Percentiles rank a stretch among this genome's conserved stretches.
These are phyloP conservation scores for Gallinago paraguaiae DNA, from an alignment of 2,113 vertebrate species.

Conservation along the genomic window DNA sequence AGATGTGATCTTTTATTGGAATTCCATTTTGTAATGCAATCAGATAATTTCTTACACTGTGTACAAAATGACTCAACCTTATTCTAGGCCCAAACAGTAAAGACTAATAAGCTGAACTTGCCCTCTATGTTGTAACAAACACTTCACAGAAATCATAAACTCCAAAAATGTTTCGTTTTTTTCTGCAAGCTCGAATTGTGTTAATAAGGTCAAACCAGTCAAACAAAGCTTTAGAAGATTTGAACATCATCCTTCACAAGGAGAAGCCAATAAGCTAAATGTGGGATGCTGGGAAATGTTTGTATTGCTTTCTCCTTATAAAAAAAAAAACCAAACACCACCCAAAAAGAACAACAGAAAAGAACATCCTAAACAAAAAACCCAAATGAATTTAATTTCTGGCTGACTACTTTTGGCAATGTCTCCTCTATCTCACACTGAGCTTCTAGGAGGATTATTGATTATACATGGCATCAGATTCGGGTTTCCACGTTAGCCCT, in stretches of 20 bases:
- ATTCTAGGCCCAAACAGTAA: not conserved
- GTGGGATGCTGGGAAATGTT: not conserved
- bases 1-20: not conserved
- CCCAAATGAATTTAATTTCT: slow-evolving; percentile 6
- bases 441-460: slow-evolving; percentile 51
- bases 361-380: not conserved
- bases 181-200: not conserved
- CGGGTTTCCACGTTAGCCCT: slow-evolving; percentile 57
- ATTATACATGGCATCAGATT: slow-evolving; percentile 44
- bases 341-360: too few species aligned
- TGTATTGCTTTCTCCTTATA: not conserved
- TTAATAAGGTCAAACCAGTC: not conserved
- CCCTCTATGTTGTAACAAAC: not conserved
- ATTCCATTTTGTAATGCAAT: not conserved
- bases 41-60: not conserved
- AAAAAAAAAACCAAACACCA: not conserved
- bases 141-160: not conserved
- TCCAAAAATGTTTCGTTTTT: not conserved
- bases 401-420: not conserved
- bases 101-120: not conserved
- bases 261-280: not conserved
- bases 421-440: not conserved
- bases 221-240: not conserved
- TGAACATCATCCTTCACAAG: not conserved
- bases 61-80: not conserved